A percentile compares a stretch with the other conserved stretches of the same genome.
Evolutionary conservation across 1,140 invertebrate genomes (phyloP).

Genomic region (Pantala flavescens): DNA sequence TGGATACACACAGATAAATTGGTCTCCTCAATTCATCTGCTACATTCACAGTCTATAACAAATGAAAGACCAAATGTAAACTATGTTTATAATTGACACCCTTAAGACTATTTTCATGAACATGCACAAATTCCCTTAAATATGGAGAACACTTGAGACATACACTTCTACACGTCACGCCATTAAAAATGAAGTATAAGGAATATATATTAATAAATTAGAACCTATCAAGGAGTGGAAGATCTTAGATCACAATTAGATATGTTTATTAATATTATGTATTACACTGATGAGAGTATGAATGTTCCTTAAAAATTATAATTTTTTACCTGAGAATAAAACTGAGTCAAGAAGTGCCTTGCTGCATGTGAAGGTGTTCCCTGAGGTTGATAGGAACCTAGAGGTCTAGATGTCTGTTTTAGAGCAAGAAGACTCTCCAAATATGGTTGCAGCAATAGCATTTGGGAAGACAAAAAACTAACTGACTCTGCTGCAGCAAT

Average conservation of each 20-base stretch:
- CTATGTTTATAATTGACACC: not conserved
- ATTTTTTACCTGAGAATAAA: slow-evolving; percentile 45
- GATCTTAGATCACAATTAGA: too few relatives aligned
- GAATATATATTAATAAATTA: too few relatives aligned
- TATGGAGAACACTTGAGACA: too few relatives aligned
- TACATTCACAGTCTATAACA: slow-evolving; percentile 54
- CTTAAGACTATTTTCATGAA: too few relatives aligned
- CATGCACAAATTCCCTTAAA: too few relatives aligned
- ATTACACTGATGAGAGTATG: too few relatives aligned
- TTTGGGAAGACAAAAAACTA: slow-evolving; percentile 79
- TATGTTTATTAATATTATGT: too few relatives aligned
- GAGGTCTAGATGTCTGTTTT: not conserved
- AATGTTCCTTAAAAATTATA: too few relatives aligned
- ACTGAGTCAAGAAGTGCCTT: slow-evolving; percentile 37
- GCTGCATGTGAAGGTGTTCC: not conserved
- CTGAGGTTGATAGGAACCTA: not conserved
- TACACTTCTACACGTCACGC: too few relatives aligned
- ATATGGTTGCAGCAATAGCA: slow-evolving; percentile 70
- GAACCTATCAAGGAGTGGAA: too few relatives aligned
- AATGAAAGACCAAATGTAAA: slow-evolving; percentile 4
- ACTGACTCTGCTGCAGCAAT: slow-evolving; percentile 87
- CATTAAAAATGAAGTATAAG: too few relatives aligned
- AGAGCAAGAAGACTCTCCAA: slow-evolving; percentile 57
- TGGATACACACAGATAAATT: slow-evolving; percentile 73
- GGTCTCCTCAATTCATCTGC: slow-evolving; percentile 65